These are phyloP conservation scores for Actinostola sp. DNA, from an alignment of 92 coral and sea anemone species.

Conservation along the genomic window DNA sequence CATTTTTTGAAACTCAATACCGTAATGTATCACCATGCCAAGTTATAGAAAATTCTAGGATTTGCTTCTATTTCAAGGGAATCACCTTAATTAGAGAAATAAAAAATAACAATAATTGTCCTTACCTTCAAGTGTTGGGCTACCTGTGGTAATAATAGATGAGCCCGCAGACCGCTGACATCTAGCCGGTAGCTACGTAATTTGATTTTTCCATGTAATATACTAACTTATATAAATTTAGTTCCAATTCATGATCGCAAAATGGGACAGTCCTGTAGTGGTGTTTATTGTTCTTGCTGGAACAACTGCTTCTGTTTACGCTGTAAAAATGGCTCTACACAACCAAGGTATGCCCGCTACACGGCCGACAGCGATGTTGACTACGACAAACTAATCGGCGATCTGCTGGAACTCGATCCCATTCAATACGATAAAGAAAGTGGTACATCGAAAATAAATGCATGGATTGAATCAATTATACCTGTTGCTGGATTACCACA, in stretches of 20 bases:
- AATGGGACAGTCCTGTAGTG: conserved; percentile 84
- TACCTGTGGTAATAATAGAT: not conserved
- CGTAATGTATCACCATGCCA: too few species aligned
- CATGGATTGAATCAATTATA: conserved; percentile 84
- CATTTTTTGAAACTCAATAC: too few species aligned
- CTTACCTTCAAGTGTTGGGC: too few species aligned
- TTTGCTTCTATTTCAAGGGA: too few species aligned
- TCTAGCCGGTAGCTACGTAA: conserved; percentile 1
- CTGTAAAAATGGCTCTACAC: conserved; percentile 56
- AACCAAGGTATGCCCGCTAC: conserved; percentile 90
- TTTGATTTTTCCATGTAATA: not conserved
- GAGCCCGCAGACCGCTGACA: conserved; percentile 23
- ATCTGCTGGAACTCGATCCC: conserved; percentile 88
- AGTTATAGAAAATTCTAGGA: too few species aligned
- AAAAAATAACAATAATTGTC: too few species aligned
- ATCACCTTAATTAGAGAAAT: too few species aligned
- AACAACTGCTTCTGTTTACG: conserved; percentile 56
- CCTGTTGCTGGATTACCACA: conserved; percentile 86
- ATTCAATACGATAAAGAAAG: conserved; percentile 72
- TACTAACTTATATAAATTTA: not conserved
- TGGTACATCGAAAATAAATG: conserved; percentile 79
- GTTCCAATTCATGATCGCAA: not conserved
- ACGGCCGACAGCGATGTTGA: conserved; percentile 89
- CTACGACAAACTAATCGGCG: conserved; percentile 82
- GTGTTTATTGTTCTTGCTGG: conserved; percentile 74